These are phyloP conservation scores for Beris morrisii DNA, from an alignment of 2,888 invertebrate genomes.

Conservation along the genomic window DNA sequence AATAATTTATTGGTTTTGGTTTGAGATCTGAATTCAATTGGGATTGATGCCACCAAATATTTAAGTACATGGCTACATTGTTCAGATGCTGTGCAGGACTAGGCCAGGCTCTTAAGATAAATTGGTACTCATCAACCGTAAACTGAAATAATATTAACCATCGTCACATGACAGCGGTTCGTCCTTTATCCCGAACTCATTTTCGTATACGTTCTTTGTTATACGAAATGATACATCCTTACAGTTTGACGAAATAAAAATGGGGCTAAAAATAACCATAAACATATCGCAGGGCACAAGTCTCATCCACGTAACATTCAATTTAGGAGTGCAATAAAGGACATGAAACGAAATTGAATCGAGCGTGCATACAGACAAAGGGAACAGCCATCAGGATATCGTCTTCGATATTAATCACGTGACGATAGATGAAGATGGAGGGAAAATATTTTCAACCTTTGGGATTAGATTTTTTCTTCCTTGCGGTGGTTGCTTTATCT, in stretches of 20 bases:
- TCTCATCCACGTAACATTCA: slow-evolving; percentile 11
- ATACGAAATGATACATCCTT: slow-evolving; percentile 17
- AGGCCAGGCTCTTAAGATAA: slow-evolving; percentile 22
- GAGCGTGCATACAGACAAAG: slow-evolving; percentile 25
- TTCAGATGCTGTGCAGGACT: slow-evolving; percentile 8
- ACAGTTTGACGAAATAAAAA: background rate
- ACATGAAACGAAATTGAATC: slow-evolving; percentile 32
- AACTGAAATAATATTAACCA: slow-evolving; percentile 12
- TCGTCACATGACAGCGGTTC: slow-evolving; percentile 4
- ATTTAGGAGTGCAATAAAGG: slow-evolving; percentile 30
- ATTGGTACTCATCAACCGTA: slow-evolving; percentile 22
- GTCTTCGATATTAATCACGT: slow-evolving; percentile 31
- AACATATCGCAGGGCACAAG: slow-evolving; percentile 19
- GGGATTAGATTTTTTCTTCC: background rate
- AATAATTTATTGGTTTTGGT: too few relatives aligned
- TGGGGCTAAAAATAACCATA: slow-evolving; percentile 6
- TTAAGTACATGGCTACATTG: background rate
- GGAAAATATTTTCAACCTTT: slow-evolving; percentile 19
- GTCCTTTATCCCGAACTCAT: slow-evolving; percentile 19
- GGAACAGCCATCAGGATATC: slow-evolving; percentile 12
- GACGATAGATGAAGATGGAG: slow-evolving; percentile 22
- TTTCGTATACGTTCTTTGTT: background rate
- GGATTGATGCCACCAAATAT: too few relatives aligned
- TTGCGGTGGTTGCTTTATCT: slow-evolving; percentile 17
- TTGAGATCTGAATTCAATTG: too few relatives aligned